Evolutionary conservation across 2,888 invertebrate species (phyloP).

Genomic region (Rhopalosiphum nymphaeae): DNA sequence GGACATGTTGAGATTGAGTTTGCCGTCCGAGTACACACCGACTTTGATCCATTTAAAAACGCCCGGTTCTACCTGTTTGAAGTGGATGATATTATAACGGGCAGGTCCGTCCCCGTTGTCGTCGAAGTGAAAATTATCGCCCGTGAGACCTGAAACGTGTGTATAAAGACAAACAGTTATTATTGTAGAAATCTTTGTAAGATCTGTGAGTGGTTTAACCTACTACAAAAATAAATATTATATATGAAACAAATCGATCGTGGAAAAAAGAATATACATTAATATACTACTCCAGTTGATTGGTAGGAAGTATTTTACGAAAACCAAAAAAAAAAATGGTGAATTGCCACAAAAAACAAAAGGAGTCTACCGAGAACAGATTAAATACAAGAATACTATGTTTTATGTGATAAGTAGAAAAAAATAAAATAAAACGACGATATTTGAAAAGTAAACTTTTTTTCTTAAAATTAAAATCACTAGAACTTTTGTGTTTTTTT

Average conservation of each 20-base stretch:
- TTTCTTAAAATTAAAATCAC: not conserved
- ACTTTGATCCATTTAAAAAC: slow-evolving; percentile 88
- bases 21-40: slow-evolving; percentile 88
- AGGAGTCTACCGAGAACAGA: not conserved
- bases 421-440: not conserved
- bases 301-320: not conserved
- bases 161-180: not conserved
- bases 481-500: not conserved
- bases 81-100: slow-evolving; percentile 95
- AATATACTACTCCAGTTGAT: slow-evolving; percentile 22
- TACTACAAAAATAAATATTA: not conserved
- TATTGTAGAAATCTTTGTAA: not conserved
- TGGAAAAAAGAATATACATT: not conserved
- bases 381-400: not conserved
- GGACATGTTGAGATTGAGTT: slow-evolving; percentile 82
- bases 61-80: slow-evolving; percentile 83
- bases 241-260: not conserved
- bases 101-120: slow-evolving; percentile 93
- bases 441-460: not conserved
- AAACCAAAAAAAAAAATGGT: not conserved
- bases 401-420: not conserved
- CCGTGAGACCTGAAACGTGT: slow-evolving; percentile 81
- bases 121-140: slow-evolving; percentile 91
- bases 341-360: not conserved
- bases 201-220: not conserved